Percentiles rank a stretch among this genome's conserved stretches.
These are phyloP conservation scores for Scarus forsteni DNA, from an alignment of 2,797 vertebrate genomes.

Conservation along the genomic window DNA sequence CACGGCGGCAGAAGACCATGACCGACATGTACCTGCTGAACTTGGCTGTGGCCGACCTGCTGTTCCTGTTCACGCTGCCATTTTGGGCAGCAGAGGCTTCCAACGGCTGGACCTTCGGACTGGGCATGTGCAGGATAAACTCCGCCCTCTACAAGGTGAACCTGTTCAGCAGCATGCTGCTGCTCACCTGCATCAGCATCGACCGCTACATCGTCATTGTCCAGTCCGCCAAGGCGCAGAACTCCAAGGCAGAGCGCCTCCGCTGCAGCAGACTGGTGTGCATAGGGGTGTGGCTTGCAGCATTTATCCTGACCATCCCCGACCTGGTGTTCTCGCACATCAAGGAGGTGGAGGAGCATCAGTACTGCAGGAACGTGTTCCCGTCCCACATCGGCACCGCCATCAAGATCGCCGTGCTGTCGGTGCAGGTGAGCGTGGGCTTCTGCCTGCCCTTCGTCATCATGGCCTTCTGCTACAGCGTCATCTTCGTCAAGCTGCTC, in stretches of 20 bases:
- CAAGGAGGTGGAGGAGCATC: background rate
- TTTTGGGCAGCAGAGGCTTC: conserved; percentile 89
- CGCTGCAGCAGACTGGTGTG: conserved; percentile 84
- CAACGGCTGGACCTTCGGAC: conserved; percentile 84
- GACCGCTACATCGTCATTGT: conserved; percentile 90
- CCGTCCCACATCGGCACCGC: conserved; percentile 49
- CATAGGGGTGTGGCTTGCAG: conserved; percentile 82
- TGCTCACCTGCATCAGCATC: conserved; percentile 91
- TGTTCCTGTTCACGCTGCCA: conserved; percentile 90
- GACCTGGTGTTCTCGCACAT: conserved; percentile 83
- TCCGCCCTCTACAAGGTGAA: conserved; percentile 90
- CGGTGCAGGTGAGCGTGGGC: conserved; percentile 87
- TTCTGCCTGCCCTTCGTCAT: conserved; percentile 89
- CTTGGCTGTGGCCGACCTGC: conserved; percentile 88
- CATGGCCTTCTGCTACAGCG: conserved; percentile 89
- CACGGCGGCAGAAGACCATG: conserved; percentile 86
- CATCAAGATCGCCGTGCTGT: conserved; percentile 80
- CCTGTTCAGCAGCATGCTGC: conserved; percentile 89
- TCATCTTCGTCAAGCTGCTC: conserved; percentile 87
- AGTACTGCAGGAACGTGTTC: conserved; percentile 83
- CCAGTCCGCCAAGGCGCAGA: conserved; percentile 80
- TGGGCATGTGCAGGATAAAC: conserved; percentile 84
- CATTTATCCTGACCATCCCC: conserved; percentile 82
- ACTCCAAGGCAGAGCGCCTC: conserved; percentile 77
- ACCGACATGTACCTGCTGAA: conserved; percentile 90